Evolutionary conservation across 2,113 vertebrate genomes (phyloP), one percentile per base, ranked within the genome.

Genomic region (Osmerus mordax): DNA sequence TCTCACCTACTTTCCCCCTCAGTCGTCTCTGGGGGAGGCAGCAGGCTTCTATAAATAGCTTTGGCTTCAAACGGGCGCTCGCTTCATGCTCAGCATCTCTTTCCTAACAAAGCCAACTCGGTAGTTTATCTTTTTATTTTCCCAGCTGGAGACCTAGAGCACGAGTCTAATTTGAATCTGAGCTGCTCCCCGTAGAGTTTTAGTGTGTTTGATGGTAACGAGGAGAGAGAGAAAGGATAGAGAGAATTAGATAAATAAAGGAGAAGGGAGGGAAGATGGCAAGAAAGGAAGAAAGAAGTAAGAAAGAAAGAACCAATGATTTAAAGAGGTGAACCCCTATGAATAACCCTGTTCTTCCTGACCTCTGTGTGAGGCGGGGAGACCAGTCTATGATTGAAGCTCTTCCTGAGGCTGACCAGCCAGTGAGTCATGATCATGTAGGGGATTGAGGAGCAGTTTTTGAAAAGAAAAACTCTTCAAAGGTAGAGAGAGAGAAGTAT

Each of bases 101-200:
- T 91, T 76, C 80, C 81, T 86, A 86, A 84, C 84, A 87, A 87
- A 86, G 78, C 74, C 79, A 78, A 85, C 77, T 79, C 71, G 75
- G 81, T 81, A 77, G 78, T 86, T 84, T 74, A 75, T 74, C 63
- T 78, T 78, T 72, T 68, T 65, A 53, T 21, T 81, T 82, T 80
- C 86, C 80, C 84, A 86, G 83, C 79, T 87, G 83, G 84, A 82
- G 80, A 81, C 80, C 76, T 52, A 15, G 78, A 85, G 85, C 76
- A 63, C 71, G 72, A 63, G 81, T 87, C 88, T 90, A 82, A 90
- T 91, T 86, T 87, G 81, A 89, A 87, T 84, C 85, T 66, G 65
- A 86, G 77, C 75, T 16, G n/a, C 69, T 84, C 85, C 78, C 84
- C 59, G 63, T 74, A 77, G 82, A 87, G 75, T 19, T 62, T 76